phyloP scores from a whole-genome alignment of 1,140 invertebrate genomes.

The Polypedilum pembai region DNA sequence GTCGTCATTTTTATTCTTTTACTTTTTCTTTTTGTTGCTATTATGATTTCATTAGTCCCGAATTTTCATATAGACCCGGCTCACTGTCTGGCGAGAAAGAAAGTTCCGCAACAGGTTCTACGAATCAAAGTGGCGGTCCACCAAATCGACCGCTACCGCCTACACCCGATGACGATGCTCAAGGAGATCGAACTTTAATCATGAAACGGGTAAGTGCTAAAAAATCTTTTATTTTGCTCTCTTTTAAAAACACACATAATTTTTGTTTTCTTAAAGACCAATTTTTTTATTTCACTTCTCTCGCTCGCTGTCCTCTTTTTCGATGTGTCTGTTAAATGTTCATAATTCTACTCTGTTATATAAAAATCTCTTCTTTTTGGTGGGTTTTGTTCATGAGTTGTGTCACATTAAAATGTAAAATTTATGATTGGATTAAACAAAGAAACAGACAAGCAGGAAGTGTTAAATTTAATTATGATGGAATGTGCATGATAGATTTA shows the following conservation, averaged over 20 bases:
- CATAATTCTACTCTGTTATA: conserved; percentile 44
- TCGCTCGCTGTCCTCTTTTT: conserved; percentile 31
- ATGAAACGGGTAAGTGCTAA: conserved; percentile 71
- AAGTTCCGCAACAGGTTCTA: conserved; percentile 39
- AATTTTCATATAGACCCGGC: conserved; percentile 81
- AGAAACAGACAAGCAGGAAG: too few relatives aligned
- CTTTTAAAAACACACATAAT: conserved; percentile 31
- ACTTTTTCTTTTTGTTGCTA: too few relatives aligned
- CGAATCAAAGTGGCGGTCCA: conserved; percentile 55
- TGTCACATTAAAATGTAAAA: neutral
- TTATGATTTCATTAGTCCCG: conserved; percentile 53
- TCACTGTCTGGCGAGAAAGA: conserved; percentile 47
- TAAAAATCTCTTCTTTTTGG: conserved; percentile 32
- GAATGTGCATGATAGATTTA: too few relatives aligned
- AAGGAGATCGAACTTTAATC: conserved; percentile 79
- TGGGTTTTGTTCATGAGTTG: neutral
- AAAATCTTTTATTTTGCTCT: conserved; percentile 36
- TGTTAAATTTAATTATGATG: too few relatives aligned
- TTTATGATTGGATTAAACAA: too few relatives aligned
- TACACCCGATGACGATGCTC: conserved; percentile 77
- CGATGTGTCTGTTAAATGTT: conserved; percentile 33
- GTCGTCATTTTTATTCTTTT: conserved; percentile 31
- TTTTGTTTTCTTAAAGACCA: too few relatives aligned
- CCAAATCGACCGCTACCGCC: conserved; percentile 88
- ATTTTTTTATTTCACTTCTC: conserved; percentile 31